Conservation (phyloP, 2,888 invertebrate species). For the Muschampia plurimacula region DNA sequence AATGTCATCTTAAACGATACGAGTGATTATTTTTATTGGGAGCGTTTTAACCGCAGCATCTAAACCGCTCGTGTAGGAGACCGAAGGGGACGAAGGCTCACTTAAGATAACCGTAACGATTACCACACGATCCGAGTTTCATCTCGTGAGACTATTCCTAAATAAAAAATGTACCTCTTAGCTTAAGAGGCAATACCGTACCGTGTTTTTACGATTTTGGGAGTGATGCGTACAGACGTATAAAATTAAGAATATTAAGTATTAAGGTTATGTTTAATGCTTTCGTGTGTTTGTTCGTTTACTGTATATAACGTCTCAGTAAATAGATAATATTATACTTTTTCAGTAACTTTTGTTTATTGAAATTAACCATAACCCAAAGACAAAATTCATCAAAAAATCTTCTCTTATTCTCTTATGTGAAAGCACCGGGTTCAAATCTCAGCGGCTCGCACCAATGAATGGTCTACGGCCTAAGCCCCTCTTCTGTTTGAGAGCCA, state of each 20-base stretch:
- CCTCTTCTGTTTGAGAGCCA: no score
- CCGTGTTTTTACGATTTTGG: slow-evolving; percentile 22
- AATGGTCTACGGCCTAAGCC: no score
- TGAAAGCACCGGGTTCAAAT: no score
- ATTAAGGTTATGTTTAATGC: not conserved
- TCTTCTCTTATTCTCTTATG: no score
- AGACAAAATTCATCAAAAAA: no score
- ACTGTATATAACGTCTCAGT: not conserved
- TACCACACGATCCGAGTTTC: slow-evolving; percentile 32
- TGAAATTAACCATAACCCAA: no score
- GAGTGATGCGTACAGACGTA: not conserved
- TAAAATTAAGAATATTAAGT: not conserved
- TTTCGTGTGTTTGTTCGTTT: not conserved
- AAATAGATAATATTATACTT: no score
- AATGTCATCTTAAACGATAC: no score
- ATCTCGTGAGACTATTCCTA: slow-evolving; percentile 30
- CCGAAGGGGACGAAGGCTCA: slow-evolving; percentile 9
- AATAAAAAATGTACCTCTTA: slow-evolving; percentile 31
- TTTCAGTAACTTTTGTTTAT: no score
- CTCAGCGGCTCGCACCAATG: no score
- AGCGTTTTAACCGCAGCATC: slow-evolving; percentile 1
- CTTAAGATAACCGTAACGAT: slow-evolving; percentile 30
- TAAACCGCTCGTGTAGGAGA: slow-evolving; percentile 1
- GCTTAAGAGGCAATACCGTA: slow-evolving; percentile 24
- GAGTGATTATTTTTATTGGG: not conserved